Percentiles rank a stretch among this genome's conserved stretches.
Evolutionary conservation across 2,888 invertebrate species (phyloP).

Genomic region (Salpingus planirostris): DNA sequence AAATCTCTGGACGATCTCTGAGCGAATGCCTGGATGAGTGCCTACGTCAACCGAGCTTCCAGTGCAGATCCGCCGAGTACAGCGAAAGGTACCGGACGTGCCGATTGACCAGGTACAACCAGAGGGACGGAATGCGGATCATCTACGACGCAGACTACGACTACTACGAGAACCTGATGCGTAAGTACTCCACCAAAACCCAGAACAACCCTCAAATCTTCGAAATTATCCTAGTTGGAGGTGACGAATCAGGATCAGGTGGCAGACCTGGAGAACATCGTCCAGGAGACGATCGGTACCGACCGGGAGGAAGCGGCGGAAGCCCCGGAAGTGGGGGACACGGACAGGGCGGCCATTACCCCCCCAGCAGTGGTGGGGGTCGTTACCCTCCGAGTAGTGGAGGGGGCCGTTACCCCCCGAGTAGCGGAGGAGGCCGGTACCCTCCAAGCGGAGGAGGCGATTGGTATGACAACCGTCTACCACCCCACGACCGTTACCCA

Average conservation of each 20-base stretch:
- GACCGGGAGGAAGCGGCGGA: too few relatives aligned
- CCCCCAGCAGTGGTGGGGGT: constrained; percentile 16
- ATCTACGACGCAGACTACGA: constrained; percentile 88
- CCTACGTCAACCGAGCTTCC: constrained; percentile 79
- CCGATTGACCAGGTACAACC: constrained; percentile 75
- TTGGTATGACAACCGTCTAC: constrained; percentile 21
- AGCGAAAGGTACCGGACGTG: constrained; percentile 80
- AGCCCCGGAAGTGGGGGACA: too few relatives aligned
- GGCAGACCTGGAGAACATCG: constrained; percentile 24
- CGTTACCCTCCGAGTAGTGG: constrained; percentile 18
- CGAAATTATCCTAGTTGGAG: constrained; percentile 6
- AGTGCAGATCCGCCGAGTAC: constrained; percentile 82
- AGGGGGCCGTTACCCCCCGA: constrained; percentile 19
- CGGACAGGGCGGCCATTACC: constrained; percentile 20
- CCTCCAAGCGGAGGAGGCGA: constrained; percentile 31
- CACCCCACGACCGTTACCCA: constrained; percentile 21
- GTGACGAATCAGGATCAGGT: constrained; percentile 27
- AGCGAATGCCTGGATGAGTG: constrained; percentile 89
- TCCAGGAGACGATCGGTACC: constrained; percentile 15
- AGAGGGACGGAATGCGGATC: constrained; percentile 78
- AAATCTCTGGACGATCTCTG: constrained; percentile 77
- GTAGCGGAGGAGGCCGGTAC: constrained; percentile 31
- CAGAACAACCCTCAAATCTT: too few relatives aligned
- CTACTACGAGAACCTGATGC: constrained; percentile 88
- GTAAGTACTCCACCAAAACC: too few relatives aligned